Base-by-base conservation (phyloP, 2,888 invertebrate genomes). In the Eupithecia vulgata region DNA sequence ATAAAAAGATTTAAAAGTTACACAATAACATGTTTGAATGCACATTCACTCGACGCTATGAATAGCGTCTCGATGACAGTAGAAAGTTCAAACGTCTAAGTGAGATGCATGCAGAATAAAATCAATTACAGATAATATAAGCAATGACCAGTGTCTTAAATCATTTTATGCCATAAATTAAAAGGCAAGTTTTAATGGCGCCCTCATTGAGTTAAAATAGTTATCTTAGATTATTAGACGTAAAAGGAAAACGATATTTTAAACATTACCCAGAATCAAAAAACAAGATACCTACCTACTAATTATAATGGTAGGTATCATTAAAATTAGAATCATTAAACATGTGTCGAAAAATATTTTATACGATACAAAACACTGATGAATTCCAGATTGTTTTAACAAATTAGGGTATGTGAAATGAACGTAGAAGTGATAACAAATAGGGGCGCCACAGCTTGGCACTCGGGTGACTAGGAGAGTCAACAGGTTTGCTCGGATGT, bases 401-500 rank as follows among this genome's bases (percentile, higher is more conserved):
- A 45, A 45, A 45, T 5, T 45, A 5, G 30, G 30, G 21, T 21
- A 52, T 10, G 21, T 52, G 30, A 59, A 30, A 15, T 30, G 5
- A 15, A 17, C 34, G 34, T 34, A 17, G 17, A 15, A 7, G 17
- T 61, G 34, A 5, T 61, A 61, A 17, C 4, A 17, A 8, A 61
- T 30, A 61, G 30, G 17, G 61, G 61, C 61, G 61, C 61, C 34
- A 34, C 34, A 15, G 17, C 61, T 34, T 34, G 34, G 61, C 7
- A 61, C 61, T 34, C 12, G 21, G 13, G 57, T 21, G 34, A 61
- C 34, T 34, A 84, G 83, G 85, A 87, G 85, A 90, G 84, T 87
- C 87, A 87, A 87, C 88, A 87, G 86, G 86, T 88, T 88, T 87
- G 83, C 85, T 82, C 83, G 85, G 84, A 85, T 85, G 83, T 83